Evolutionary conservation across 30 jellyfish, hydroid and myxozoan genomes (phyloP), one percentile per base, ranked within the genome.

Genomic region (Phacellophora camtschatica): DNA sequence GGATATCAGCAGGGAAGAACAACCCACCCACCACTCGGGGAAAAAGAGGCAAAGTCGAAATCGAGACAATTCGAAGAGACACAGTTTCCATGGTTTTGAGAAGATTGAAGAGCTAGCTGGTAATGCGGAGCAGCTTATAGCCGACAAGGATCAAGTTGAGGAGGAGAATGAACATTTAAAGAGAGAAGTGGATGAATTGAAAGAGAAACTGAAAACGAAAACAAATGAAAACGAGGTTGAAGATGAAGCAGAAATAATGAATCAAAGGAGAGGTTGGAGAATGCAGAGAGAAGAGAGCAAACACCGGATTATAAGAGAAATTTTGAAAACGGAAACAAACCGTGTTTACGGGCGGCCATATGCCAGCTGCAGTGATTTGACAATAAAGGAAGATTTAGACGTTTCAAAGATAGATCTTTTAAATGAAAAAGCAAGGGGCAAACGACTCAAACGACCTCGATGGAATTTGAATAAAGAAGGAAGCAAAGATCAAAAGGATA

Each of bases 191-290:
- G 28, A 46, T 9, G 83, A 49, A 23, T 13, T 91, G 74, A 59
- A 36, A 53, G 82, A 79, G 48, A 66, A 64, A 45, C 24, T 80
- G 4, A n/a, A n/a, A n/a, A 56, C 59, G 45, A 89, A 35, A 27
- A 35, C 49, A 6, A 68, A 43, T 9, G 46, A 59, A 49, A 31
- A 25, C 28, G 74, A 70, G 23, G 25, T 28, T 24, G 88, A 63
- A 13, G 19, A 28, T 18, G 98, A 83, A 4, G 90, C 55, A 9
- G 88, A 90, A 23, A 16, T 65, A n/a, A 18, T 64, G 74, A 80
- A 63, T 29, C 91, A 77, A 27, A 48, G 91, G 36, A 65, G 68
- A 55, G 91, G 91, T 37, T 80, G 91, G 91, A 71, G 84, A 29
- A 80, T 80, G 91, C 91, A 80, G 36, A 48, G 76, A 67, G 81